A percentile compares a stretch with the other conserved stretches of the same genome.
These are phyloP conservation scores for Cyclura pinguis DNA, from an alignment of 2,797 vertebrate genomes.

Conservation along the genomic window DNA sequence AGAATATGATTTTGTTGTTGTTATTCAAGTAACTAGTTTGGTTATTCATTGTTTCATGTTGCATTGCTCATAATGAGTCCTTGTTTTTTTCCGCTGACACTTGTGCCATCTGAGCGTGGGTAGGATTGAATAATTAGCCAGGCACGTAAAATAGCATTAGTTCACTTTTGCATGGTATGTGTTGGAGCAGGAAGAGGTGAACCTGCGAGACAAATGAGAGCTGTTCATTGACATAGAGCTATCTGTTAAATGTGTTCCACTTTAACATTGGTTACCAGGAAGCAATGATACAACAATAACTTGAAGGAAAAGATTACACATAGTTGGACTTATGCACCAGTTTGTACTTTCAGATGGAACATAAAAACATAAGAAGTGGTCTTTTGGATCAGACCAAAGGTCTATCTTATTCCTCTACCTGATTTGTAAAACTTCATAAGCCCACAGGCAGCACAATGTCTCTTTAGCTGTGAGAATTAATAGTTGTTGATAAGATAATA, in stretches of 20 bases:
- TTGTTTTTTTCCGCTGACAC: constrained; percentile 49
- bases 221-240: constrained; percentile 10
- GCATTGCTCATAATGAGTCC: constrained; percentile 53
- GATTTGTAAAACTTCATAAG: neutral
- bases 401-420: neutral
- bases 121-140: constrained; percentile 39
- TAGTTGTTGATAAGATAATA: too few species aligned
- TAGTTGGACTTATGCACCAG: neutral
- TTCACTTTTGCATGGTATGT: constrained; percentile 18
- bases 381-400: neutral
- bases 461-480: neutral
- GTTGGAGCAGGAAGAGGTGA: constrained; percentile 27
- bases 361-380: neutral
- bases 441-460: neutral
- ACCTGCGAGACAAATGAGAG: neutral
- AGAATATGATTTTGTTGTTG: neutral
- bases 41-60: constrained; percentile 51
- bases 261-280: neutral
- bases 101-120: constrained; percentile 39
- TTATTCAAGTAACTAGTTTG: constrained; percentile 16
- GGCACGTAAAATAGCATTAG: constrained; percentile 29
- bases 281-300: neutral
- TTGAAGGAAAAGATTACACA: neutral
- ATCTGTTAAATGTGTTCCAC: neutral
- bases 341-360: neutral